Conservation (phyloP, 2,797 vertebrate genomes). For the Sparidentex hasta region DNA sequence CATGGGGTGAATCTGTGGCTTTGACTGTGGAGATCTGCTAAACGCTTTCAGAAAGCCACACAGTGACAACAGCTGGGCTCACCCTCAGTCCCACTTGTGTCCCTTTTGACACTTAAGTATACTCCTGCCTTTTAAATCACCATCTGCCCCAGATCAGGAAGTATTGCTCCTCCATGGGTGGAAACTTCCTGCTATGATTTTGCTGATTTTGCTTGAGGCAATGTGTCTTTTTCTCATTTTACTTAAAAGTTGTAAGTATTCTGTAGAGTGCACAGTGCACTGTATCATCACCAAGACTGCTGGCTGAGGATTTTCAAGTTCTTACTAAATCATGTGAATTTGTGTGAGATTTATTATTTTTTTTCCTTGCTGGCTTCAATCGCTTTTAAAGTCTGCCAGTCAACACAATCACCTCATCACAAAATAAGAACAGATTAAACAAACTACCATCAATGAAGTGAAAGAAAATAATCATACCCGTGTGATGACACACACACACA, state of each 20-base stretch:
- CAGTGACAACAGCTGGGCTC: constrained; percentile 6
- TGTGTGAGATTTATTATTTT: background rate
- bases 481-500: no score
- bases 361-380: background rate
- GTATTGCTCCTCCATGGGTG: background rate
- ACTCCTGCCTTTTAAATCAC: constrained; percentile 7
- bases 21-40: constrained; percentile 24
- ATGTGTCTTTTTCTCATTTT: background rate
- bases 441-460: no score
- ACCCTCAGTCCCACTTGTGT: background rate
- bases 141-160: background rate
- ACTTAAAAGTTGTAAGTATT: background rate
- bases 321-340: background rate
- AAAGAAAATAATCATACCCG: no score
- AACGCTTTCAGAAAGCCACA: constrained; percentile 6
- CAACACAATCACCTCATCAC: no score
- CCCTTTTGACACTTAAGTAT: background rate
- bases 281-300: background rate
- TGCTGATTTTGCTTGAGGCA: background rate
- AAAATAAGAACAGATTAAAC: no score
- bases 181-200: background rate
- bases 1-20: constrained; percentile 24
- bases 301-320: background rate
- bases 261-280: background rate
- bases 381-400: no score